phyloP scores from a whole-genome alignment of 1,140 invertebrate genomes.

The Platorchestia sp. region DNA sequence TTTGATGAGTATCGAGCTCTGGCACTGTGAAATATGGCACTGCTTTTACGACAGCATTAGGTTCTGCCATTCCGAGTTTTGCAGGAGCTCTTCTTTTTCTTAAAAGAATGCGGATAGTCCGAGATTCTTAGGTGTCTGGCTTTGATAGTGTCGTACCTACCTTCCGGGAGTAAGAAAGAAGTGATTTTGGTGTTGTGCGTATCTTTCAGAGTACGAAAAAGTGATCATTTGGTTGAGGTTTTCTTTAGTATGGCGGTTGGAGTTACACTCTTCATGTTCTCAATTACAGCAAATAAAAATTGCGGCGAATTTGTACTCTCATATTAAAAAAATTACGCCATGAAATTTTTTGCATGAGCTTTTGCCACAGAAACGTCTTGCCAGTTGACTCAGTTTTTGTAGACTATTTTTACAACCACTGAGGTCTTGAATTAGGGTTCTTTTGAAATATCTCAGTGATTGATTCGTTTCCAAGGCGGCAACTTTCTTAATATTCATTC shows the following conservation, averaged over 20 bases:
- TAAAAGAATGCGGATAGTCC: neutral
- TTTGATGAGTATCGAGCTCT: neutral
- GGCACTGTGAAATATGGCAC: neutral
- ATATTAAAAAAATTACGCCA: too few relatives aligned
- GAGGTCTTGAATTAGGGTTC: too few relatives aligned
- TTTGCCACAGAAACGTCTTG: too few relatives aligned
- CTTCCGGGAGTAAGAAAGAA: neutral
- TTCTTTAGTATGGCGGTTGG: neutral
- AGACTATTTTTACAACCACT: too few relatives aligned
- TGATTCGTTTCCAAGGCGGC: too few relatives aligned
- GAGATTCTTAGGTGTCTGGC: neutral
- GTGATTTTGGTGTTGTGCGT: too few relatives aligned
- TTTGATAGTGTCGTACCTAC: neutral
- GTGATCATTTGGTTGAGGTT: neutral
- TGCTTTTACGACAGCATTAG: neutral
- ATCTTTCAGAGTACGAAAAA: too few relatives aligned
- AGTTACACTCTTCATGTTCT: neutral
- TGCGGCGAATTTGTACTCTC: too few relatives aligned
- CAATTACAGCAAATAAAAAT: neutral
- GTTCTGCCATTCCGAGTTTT: neutral
- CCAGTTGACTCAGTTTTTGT: too few relatives aligned
- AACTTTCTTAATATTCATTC: too few relatives aligned
- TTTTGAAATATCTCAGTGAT: too few relatives aligned
- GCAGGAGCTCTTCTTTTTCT: neutral
- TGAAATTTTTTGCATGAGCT: too few relatives aligned